Conservation (phyloP, 23 tunicate genomes). For the Styela clava region DNA sequence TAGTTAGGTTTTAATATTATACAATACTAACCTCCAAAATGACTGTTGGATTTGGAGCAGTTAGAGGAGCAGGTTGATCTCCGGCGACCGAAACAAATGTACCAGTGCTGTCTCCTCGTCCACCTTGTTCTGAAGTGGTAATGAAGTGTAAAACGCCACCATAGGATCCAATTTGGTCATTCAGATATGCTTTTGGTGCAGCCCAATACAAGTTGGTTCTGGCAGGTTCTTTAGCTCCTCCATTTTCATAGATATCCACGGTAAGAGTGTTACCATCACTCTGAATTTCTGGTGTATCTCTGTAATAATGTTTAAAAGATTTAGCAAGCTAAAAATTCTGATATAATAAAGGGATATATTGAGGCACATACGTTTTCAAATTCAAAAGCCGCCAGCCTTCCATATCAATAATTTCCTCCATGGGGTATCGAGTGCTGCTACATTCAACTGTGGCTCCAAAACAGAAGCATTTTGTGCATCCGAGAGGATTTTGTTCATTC, state of each 20-base stretch:
- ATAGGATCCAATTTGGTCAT: constrained; percentile 57
- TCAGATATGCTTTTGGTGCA: constrained; percentile 54
- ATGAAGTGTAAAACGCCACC: constrained; percentile 62
- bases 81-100: neutral
- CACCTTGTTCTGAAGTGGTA: constrained; percentile 1
- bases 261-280: constrained; percentile 27
- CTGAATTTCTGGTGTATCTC: constrained; percentile 14
- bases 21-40: constrained; percentile 39
- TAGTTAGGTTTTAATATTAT: too few species aligned
- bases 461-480: constrained; percentile 90
- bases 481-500: constrained; percentile 60
- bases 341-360: too few species aligned
- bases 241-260: constrained; percentile 41
- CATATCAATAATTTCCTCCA: constrained; percentile 72
- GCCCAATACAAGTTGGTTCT: constrained; percentile 64
- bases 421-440: constrained; percentile 59
- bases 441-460: constrained; percentile 60
- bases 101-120: constrained; percentile 56
- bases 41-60: constrained; percentile 43
- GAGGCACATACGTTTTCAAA: constrained; percentile 29
- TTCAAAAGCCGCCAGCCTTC: constrained; percentile 60
- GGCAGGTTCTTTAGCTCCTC: constrained; percentile 43
- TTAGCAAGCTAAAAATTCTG: neutral
- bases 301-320: neutral
- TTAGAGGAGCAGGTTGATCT: constrained; percentile 32